These are phyloP conservation scores for Mamestra brassicae DNA, from an alignment of 2,888 invertebrate genomes.

Conservation along the genomic window DNA sequence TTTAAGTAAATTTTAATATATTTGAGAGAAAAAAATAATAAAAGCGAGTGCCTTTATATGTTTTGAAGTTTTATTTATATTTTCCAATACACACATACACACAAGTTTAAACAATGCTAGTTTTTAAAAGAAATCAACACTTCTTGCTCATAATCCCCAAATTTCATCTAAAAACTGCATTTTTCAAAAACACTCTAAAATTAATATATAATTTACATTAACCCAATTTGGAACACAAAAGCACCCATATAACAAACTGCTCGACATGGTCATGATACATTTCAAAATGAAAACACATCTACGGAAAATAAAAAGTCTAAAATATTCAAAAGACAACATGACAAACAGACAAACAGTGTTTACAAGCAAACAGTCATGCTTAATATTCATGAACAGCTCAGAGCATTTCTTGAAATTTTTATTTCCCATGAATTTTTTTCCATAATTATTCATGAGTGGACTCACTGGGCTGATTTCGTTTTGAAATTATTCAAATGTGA, in stretches of 20 bases:
- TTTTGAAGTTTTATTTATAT: slow-evolving; percentile 74
- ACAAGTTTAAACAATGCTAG: background rate
- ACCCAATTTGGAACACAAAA: slow-evolving; percentile 28
- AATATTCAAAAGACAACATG: slow-evolving; percentile 56
- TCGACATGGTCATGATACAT: slow-evolving; percentile 16
- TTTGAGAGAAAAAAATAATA: slow-evolving; percentile 82
- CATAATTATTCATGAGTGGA: slow-evolving; percentile 64
- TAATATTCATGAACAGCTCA: slow-evolving; percentile 64
- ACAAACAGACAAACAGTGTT: slow-evolving; percentile 61
- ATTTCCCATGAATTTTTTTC: slow-evolving; percentile 68
- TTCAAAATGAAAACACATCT: slow-evolving; percentile 7
- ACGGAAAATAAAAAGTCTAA: slow-evolving; percentile 37
- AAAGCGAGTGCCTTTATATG: slow-evolving; percentile 84
- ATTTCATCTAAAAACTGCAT: no score
- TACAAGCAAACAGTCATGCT: slow-evolving; percentile 62
- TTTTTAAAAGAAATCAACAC: background rate
- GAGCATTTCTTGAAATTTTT: slow-evolving; percentile 60
- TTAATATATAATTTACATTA: no score
- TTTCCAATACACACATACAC: background rate
- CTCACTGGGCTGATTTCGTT: slow-evolving; percentile 42
- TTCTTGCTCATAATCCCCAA: background rate
- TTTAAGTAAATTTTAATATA: slow-evolving; percentile 88
- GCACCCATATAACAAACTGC: slow-evolving; percentile 21
- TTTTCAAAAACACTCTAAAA: no score
- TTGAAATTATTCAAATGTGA: slow-evolving; percentile 25